These are phyloP conservation scores for Sigmodon hispidus DNA, from an alignment of 2,113 vertebrate species.

Conservation along the genomic window DNA sequence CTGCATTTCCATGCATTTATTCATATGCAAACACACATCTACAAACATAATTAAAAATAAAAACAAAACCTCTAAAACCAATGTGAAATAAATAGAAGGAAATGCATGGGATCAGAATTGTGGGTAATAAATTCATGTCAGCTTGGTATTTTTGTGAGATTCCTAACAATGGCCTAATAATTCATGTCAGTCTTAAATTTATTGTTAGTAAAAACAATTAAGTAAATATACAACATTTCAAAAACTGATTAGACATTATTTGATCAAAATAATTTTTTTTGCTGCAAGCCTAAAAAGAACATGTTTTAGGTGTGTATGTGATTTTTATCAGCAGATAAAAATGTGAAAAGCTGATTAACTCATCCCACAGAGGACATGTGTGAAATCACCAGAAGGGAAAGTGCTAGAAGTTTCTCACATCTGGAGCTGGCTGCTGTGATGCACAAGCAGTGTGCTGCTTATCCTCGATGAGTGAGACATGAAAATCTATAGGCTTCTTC, in stretches of 20 bases:
- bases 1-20: neutral
- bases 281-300: neutral
- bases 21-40: too few species aligned
- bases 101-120: neutral
- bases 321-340: neutral
- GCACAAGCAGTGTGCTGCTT: neutral
- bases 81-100: neutral
- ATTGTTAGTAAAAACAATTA: neutral
- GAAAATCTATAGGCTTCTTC: neutral
- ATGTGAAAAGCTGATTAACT: neutral
- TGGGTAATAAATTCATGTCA: neutral
- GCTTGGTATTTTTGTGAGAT: too few species aligned
- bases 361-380: too few species aligned
- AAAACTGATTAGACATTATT: neutral
- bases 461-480: neutral
- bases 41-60: neutral
- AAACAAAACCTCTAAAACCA: neutral
- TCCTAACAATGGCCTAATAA: neutral
- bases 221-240: neutral
- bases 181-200: neutral
- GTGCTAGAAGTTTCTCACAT: neutral
- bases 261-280: neutral
- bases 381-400: neutral
- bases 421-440: accelerated
- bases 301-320: neutral